Evolutionary conservation across 2,797 vertebrate species (phyloP).

Genomic region (Hydrophis major): DNA sequence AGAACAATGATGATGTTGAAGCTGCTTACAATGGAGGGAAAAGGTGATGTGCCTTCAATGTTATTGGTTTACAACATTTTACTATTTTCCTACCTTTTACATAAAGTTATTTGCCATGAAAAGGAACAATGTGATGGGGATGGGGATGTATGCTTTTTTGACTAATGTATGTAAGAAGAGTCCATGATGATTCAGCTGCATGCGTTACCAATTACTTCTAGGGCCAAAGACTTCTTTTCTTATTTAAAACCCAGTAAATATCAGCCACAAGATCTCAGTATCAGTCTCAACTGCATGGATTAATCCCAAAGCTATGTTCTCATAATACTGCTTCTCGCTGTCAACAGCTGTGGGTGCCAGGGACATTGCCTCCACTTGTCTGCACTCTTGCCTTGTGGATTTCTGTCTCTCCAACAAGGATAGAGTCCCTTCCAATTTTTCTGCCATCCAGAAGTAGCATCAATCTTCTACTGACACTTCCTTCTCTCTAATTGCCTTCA

Average conservation of each 20-base stretch:
- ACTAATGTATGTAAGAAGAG: background rate
- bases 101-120: background rate
- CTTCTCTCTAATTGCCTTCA: background rate
- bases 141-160: background rate
- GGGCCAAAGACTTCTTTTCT: background rate
- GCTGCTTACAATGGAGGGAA: background rate
- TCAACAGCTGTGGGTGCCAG: background rate
- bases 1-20: background rate
- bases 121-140: background rate
- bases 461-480: background rate
- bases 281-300: background rate
- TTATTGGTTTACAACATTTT: background rate
- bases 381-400: background rate
- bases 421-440: background rate
- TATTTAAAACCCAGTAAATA: background rate
- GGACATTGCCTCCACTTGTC: background rate
- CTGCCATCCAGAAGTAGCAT: background rate
- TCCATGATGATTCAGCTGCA: background rate
- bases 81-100: background rate
- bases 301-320: background rate
- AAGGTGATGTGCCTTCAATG: background rate
- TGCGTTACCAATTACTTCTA: background rate
- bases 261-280: background rate
- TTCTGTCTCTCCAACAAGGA: background rate
- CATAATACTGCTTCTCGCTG: background rate